Percentiles rank a stretch among this genome's conserved stretches.
Evolutionary conservation across 1,140 invertebrate genomes (phyloP).

Genomic region (Eubasilissa regina): DNA sequence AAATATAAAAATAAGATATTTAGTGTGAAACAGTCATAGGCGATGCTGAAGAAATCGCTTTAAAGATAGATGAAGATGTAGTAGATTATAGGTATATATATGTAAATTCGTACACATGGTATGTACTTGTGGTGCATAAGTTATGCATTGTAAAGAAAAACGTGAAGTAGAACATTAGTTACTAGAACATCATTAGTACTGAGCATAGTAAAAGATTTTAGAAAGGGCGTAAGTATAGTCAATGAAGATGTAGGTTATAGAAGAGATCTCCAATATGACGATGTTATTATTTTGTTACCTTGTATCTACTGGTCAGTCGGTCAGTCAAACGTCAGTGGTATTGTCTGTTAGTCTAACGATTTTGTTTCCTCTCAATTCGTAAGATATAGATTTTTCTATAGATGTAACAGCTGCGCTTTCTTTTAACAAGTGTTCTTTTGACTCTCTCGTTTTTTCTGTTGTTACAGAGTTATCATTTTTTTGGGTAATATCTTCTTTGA

Average conservation of each 20-base stretch:
- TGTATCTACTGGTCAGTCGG: slow-evolving; percentile 46
- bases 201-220: neutral
- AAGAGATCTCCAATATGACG: slow-evolving; percentile 8
- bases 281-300: slow-evolving; percentile 21
- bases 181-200: neutral
- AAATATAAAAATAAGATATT: neutral
- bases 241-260: slow-evolving; percentile 15
- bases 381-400: slow-evolving; percentile 51
- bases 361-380: slow-evolving; percentile 56
- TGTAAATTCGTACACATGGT: too few relatives aligned
- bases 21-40: too few relatives aligned
- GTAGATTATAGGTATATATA: neutral
- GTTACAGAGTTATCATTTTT: slow-evolving; percentile 6
- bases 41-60: too few relatives aligned
- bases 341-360: slow-evolving; percentile 55
- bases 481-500: neutral
- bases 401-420: neutral
- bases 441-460: neutral
- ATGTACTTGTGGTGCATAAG: too few relatives aligned
- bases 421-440: neutral
- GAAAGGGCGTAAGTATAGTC: slow-evolving; percentile 12
- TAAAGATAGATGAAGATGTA: neutral
- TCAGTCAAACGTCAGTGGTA: slow-evolving; percentile 56
- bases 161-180: neutral
- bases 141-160: too few relatives aligned